A percentile compares a stretch with the other conserved stretches of the same genome.
These are phyloP conservation scores for Anthophora plumipes DNA, from an alignment of 2,888 invertebrate genomes.

Conservation along the genomic window DNA sequence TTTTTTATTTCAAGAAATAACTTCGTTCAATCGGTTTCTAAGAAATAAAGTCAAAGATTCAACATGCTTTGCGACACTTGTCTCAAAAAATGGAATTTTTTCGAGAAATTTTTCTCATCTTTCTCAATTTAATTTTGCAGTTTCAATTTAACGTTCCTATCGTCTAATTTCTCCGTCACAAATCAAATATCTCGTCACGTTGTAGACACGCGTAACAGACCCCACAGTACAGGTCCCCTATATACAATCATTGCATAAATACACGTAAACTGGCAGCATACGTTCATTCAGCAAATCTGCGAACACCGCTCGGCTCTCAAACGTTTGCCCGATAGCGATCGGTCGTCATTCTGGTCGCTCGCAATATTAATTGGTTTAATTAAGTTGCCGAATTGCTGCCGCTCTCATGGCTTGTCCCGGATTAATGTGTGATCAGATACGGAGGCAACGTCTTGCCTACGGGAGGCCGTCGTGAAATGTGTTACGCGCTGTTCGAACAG, in stretches of 20 bases:
- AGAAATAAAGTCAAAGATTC: no score
- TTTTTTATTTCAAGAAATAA: no score
- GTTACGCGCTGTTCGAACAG: slow-evolving; percentile 33
- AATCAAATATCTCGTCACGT: no score
- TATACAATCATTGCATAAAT: not conserved
- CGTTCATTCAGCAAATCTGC: slow-evolving; percentile 26
- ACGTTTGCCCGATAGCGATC: slow-evolving; percentile 47
- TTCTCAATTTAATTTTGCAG: no score
- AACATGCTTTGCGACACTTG: no score
- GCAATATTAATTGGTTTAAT: slow-evolving; percentile 73
- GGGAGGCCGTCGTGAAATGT: slow-evolving; percentile 50
- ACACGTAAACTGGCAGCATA: slow-evolving; percentile 3
- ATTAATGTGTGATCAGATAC: slow-evolving; percentile 71
- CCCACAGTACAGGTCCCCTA: no score
- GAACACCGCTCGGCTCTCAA: slow-evolving; percentile 50
- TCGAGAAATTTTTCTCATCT: no score
- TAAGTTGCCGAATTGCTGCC: slow-evolving; percentile 67
- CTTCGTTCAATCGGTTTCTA: no score
- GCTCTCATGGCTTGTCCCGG: slow-evolving; percentile 57
- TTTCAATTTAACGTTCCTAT: no score
- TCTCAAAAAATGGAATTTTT: no score
- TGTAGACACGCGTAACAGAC: no score
- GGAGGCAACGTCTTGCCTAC: slow-evolving; percentile 55
- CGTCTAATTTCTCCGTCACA: no score
- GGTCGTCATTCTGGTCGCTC: slow-evolving; percentile 46